Evolutionary conservation across 2,113 vertebrate species (phyloP).

Genomic region (Microtus montanus): DNA sequence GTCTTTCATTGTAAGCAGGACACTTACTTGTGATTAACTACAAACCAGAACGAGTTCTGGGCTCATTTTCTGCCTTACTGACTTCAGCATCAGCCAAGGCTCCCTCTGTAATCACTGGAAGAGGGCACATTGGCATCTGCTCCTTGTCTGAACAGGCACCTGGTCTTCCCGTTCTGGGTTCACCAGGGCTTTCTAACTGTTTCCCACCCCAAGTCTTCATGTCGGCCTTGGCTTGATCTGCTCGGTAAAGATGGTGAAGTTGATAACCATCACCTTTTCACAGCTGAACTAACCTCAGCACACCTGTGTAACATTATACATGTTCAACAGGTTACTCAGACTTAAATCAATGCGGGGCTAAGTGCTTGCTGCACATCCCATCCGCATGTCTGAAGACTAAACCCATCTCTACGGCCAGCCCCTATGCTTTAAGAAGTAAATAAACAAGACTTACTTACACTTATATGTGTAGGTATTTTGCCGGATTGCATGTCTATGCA

Average conservation of each 20-base stretch:
- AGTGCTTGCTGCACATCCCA: not conserved
- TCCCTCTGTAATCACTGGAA: conserved; percentile 32
- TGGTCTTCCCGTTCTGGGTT: not conserved
- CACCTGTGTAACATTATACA: not conserved
- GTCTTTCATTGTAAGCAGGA: conserved; percentile 49
- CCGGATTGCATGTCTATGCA: too few relatives aligned
- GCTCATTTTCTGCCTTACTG: conserved; percentile 43
- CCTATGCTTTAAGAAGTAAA: not conserved
- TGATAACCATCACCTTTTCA: not conserved
- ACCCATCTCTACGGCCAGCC: not conserved
- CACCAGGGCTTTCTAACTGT: conserved; percentile 27
- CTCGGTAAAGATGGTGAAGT: not conserved
- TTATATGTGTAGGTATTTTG: not conserved
- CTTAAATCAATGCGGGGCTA: not conserved
- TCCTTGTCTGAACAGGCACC: conserved; percentile 10
- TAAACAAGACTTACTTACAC: too few relatives aligned
- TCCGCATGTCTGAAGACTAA: not conserved
- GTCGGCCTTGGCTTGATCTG: conserved; percentile 21
- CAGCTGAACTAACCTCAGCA: not conserved
- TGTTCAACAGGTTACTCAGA: not conserved
- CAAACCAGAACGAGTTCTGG: conserved; percentile 34
- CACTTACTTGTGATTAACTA: conserved; percentile 52
- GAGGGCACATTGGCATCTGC: conserved; percentile 20
- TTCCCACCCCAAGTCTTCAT: not conserved
- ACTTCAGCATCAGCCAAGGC: conserved; percentile 52